Conservation (phyloP, 2,797 vertebrate genomes). For the Chrosomus eos region DNA sequence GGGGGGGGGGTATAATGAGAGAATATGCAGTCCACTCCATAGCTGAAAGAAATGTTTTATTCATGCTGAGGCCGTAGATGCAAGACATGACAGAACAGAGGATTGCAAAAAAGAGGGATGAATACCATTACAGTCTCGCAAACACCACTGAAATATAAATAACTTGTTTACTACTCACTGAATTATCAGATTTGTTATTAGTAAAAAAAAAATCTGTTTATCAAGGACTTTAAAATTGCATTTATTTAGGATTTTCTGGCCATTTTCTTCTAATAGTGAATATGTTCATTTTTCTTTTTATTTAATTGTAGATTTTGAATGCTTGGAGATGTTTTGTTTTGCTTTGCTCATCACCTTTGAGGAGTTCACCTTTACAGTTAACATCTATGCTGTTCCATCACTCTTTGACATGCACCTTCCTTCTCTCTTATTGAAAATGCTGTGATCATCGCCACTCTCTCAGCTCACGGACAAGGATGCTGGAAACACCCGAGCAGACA, state of each 20-base stretch:
- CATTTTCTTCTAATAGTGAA: neutral
- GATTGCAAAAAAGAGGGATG: constrained; percentile 60
- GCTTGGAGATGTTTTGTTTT: neutral
- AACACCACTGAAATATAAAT: constrained; percentile 1
- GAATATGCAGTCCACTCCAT: constrained; percentile 41
- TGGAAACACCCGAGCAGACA: constrained; percentile 88
- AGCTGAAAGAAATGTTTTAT: constrained; percentile 72
- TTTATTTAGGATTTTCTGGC: too few species aligned
- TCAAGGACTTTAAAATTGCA: neutral
- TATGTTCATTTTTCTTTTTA: neutral
- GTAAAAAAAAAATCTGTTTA: neutral
- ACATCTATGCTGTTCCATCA: constrained; percentile 17
- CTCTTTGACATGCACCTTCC: neutral
- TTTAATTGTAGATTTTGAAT: neutral
- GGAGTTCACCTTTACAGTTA: constrained; percentile 20
- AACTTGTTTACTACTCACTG: neutral
- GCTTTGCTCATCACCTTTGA: neutral
- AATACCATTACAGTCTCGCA: constrained; percentile 2
- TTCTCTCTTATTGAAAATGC: constrained; percentile 88
- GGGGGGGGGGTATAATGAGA: constrained; percentile 49
- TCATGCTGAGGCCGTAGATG: constrained; percentile 70
- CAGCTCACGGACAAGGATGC: constrained; percentile 72
- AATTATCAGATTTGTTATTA: neutral
- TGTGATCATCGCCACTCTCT: constrained; percentile 78
- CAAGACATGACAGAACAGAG: constrained; percentile 72